phyloP scores from a whole-genome alignment of 2,888 invertebrate species.

The Drosophila picticornis region DNA sequence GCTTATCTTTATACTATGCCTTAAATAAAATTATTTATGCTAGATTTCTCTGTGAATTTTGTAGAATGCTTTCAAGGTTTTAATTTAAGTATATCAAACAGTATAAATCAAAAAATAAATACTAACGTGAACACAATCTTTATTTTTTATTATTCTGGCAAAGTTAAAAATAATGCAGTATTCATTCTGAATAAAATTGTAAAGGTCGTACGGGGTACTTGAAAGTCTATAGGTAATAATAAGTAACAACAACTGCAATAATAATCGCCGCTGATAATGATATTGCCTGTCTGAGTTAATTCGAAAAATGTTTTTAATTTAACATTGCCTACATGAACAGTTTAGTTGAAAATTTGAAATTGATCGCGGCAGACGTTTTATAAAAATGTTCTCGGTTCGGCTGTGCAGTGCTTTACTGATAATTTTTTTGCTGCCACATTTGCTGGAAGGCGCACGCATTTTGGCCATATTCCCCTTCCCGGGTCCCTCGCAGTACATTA shows the following conservation, averaged over 20 bases:
- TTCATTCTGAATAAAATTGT: neutral
- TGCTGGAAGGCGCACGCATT: constrained; percentile 63
- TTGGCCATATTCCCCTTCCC: constrained; percentile 76
- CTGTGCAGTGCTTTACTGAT: constrained; percentile 21
- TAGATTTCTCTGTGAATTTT: neutral
- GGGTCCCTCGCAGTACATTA: constrained; percentile 82
- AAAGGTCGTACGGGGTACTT: neutral
- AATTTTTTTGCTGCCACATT: constrained; percentile 27
- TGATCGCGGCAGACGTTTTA: neutral
- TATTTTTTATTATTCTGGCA: neutral
- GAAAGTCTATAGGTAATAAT: neutral
- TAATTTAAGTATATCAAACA: neutral
- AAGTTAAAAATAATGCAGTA: too few species aligned
- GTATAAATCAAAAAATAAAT: neutral
- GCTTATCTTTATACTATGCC: neutral
- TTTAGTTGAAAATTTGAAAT: constrained; percentile 42
- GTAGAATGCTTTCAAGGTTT: neutral
- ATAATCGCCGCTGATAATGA: constrained; percentile 12
- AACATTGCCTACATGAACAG: neutral
- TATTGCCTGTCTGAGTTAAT: neutral
- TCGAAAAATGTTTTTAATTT: neutral
- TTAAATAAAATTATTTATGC: neutral
- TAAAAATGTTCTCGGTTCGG: constrained; percentile 38
- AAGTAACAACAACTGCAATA: neutral
- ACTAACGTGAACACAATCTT: neutral